These are phyloP conservation scores for Circaetus gallicus DNA, from an alignment of 2,113 vertebrate genomes.

Conservation along the genomic window DNA sequence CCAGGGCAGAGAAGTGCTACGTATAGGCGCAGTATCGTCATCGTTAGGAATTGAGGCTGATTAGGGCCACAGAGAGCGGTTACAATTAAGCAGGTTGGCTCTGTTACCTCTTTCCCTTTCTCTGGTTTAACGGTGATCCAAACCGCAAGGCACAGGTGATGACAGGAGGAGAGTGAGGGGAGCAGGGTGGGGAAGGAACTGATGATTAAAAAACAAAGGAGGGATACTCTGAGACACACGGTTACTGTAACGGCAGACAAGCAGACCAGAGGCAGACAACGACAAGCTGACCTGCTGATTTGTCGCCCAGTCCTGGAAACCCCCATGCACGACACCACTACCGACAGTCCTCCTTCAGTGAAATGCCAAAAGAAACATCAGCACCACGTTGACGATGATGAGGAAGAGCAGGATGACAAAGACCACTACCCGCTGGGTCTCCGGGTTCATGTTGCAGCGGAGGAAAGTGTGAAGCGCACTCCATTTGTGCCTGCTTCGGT, in stretches of 20 bases:
- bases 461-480: constrained; percentile 82
- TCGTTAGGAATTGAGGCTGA: neutral
- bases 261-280: constrained; percentile 51
- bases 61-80: neutral
- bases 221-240: constrained; percentile 47
- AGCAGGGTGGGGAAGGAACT: constrained; percentile 9
- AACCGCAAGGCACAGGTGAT: constrained; percentile 38
- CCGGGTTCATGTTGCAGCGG: constrained; percentile 92
- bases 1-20: neutral
- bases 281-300: constrained; percentile 64
- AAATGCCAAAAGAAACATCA: constrained; percentile 95
- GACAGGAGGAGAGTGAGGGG: constrained; percentile 8
- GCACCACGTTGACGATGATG: constrained; percentile 95
- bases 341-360: constrained; percentile 75
- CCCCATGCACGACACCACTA: constrained; percentile 38
- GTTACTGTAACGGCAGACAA: constrained; percentile 38
- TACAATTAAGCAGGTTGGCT: neutral
- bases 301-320: constrained; percentile 42
- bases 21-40: neutral
- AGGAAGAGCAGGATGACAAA: constrained; percentile 94
- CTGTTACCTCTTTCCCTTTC: neutral
- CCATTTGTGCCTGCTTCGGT: constrained; percentile 77
- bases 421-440: constrained; percentile 92
- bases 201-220: neutral
- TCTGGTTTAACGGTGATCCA: neutral